phyloP scores from a whole-genome alignment of 2,797 vertebrate genomes.

The Propithecus perrieri region DNA sequence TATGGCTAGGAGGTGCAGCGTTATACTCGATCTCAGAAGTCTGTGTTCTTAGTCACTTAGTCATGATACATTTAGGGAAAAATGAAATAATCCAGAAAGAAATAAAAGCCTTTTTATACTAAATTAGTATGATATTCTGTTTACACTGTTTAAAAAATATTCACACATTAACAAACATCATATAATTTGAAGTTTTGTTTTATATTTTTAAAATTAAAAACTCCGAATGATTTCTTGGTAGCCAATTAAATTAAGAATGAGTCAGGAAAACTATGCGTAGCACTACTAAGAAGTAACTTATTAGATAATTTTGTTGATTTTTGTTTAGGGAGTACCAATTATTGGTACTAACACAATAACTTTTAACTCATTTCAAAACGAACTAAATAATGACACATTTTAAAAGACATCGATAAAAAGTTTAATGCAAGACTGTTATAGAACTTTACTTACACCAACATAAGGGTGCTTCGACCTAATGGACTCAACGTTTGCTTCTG shows the following conservation, averaged over 20 bases:
- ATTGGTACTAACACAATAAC: not conserved
- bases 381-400: not conserved
- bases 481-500: not conserved
- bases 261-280: not conserved
- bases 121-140: not conserved
- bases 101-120: not conserved
- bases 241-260: conserved; percentile 15
- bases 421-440: not conserved
- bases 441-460: not conserved
- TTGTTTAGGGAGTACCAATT: not conserved
- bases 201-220: conserved; percentile 15
- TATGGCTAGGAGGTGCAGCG: not conserved
- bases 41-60: not conserved
- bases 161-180: not conserved
- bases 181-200: not conserved
- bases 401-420: not conserved
- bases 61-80: not conserved
- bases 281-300: not conserved
- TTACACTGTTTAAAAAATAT: not conserved
- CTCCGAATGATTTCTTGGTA: not conserved
- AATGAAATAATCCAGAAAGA: not conserved
- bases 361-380: not conserved
- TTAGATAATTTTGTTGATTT: not conserved
- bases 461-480: not conserved
- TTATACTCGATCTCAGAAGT: not conserved